Evolutionary conservation across 2,888 invertebrate species (phyloP), one percentile per base, ranked within the genome.

Genomic region (Drosophila pseudotakahashii): DNA sequence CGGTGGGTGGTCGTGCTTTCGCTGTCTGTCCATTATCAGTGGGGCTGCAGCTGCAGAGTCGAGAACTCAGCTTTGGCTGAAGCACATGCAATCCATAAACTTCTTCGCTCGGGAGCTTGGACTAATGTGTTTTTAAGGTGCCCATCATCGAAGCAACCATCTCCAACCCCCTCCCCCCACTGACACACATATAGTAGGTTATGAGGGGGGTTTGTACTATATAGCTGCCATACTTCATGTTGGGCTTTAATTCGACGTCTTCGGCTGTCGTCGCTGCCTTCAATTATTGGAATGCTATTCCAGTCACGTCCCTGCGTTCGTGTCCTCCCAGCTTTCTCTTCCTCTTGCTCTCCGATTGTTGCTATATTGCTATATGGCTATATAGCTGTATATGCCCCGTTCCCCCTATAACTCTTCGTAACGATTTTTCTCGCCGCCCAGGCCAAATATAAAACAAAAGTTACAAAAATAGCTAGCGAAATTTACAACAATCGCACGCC

Each of bases 261-360:
- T 62, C 16, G 70, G 69, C 79, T 81, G 79, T 81, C 80, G 81
- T 37, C 69, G 70, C 55, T 72, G 67, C 47, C 73, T 77, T 76
- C 82, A 85, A 87, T 85, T 82, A 85, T 85, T 77, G 74, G 58
- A 74, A 77, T 77, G 55, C 70, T 67, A 88, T 88, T 85, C 78
- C 59, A 77, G 88, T 88, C 84, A 88, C 88, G 86, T 85, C 75
- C 36, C 70, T 53, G 74, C 77, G 74, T 82, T 47, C 62, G 79
- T 82, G 78, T 77, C 75, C 72, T 76, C 68, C 76, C 57, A 70
- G 64, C 68, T 41, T 30, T 30, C 7, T 30, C 30, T 53, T 66
- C 51, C 47, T 16, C 13, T 16, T 53, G 14, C 30, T 9, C 36
- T 14, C 19, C 14, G 36, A 67, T 67, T 67, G 44, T 64, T 44